A percentile compares a stretch with the other conserved stretches of the same genome.
phyloP scores from a whole-genome alignment of 2,113 vertebrate species.

The Lipophrys pholis region DNA sequence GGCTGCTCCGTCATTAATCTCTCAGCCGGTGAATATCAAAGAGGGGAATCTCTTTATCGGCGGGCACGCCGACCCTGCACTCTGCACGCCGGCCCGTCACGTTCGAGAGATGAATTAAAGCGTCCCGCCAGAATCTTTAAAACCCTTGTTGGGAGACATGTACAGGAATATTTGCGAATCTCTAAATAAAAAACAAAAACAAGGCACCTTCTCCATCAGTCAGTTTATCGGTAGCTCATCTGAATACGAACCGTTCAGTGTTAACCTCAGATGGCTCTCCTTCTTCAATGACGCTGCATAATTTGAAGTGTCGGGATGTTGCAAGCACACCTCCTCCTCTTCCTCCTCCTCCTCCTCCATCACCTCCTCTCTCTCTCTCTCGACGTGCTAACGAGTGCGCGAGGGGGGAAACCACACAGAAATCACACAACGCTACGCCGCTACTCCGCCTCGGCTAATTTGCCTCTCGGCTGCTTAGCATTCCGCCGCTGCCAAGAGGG shows the following conservation, averaged over 20 bases:
- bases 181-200: constrained; percentile 42
- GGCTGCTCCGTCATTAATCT: constrained; percentile 23
- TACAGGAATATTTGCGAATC: constrained; percentile 22
- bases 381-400: constrained; percentile 67
- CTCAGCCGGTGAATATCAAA: neutral
- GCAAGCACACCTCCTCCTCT: constrained; percentile 12
- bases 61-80: constrained; percentile 18
- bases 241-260: constrained; percentile 58
- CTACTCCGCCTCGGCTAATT: constrained; percentile 77
- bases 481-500: constrained; percentile 74
- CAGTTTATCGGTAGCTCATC: constrained; percentile 64
- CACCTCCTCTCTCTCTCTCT: constrained; percentile 7
- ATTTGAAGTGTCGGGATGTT: constrained; percentile 60
- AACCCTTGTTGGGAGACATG: constrained; percentile 15
- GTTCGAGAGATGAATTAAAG: constrained; percentile 27
- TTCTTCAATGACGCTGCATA: constrained; percentile 70
- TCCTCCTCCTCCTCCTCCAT: neutral
- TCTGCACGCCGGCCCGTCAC: neutral
- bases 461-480: constrained; percentile 79
- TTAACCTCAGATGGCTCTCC: constrained; percentile 73
- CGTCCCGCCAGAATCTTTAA: neutral
- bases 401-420: constrained; percentile 64
- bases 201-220: constrained; percentile 58
- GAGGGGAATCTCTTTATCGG: constrained; percentile 19
- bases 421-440: constrained; percentile 63